phyloP scores from a whole-genome alignment of 2,888 invertebrate species.

The Sympetrum striolatum region DNA sequence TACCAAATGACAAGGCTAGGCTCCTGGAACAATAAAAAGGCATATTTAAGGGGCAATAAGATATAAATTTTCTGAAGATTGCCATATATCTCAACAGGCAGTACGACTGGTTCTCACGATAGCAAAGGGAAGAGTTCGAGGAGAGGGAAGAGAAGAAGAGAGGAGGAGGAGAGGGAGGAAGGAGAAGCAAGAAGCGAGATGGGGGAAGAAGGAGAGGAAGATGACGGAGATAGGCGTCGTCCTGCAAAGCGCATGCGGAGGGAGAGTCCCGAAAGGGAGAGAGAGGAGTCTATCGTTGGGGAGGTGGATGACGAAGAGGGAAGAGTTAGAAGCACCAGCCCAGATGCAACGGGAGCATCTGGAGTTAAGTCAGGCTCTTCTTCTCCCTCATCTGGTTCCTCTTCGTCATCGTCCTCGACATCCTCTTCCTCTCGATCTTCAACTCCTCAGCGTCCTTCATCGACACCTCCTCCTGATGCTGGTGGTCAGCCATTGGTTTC shows the following conservation, averaged over 20 bases:
- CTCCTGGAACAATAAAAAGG: no score
- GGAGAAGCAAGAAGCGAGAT: constrained; percentile 58
- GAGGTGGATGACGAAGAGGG: constrained; percentile 58
- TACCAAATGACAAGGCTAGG: no score
- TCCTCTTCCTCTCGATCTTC: constrained; percentile 10
- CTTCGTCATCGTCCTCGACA: background rate
- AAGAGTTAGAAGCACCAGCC: constrained; percentile 53
- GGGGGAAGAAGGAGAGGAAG: constrained; percentile 55
- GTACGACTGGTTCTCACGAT: constrained; percentile 15
- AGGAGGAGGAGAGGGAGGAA: constrained; percentile 55
- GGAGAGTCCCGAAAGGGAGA: constrained; percentile 54
- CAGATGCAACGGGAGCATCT: constrained; percentile 45
- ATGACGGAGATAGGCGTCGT: constrained; percentile 53
- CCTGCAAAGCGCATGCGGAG: constrained; percentile 59
- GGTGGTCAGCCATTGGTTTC: background rate
- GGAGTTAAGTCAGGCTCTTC: constrained; percentile 26
- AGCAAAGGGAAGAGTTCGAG: constrained; percentile 4
- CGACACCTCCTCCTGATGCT: background rate
- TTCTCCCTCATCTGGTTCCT: background rate
- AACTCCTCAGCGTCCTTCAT: background rate
- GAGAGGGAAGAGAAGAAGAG: constrained; percentile 52
- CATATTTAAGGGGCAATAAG: no score
- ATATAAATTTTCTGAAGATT: background rate
- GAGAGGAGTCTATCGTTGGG: constrained; percentile 57
- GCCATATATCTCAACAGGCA: background rate